phyloP scores from a whole-genome alignment of 2,797 vertebrate species.

The Melanotaenia trifasciata region DNA sequence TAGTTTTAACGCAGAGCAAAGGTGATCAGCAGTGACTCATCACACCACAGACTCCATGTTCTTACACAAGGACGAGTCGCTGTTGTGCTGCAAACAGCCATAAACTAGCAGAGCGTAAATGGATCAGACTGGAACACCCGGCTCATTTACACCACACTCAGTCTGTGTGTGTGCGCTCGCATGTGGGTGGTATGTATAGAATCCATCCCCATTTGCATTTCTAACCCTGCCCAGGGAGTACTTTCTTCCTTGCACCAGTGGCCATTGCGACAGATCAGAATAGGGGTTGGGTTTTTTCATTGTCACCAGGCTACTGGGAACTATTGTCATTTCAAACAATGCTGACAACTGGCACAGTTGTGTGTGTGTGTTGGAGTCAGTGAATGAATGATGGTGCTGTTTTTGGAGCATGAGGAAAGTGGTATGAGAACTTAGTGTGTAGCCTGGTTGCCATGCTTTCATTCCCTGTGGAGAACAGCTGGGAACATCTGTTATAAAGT shows the following conservation, averaged over 20 bases:
- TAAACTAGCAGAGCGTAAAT: slow-evolving; percentile 63
- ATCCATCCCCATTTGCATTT: slow-evolving; percentile 77
- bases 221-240: slow-evolving; percentile 47
- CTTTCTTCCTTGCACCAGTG: slow-evolving; percentile 47
- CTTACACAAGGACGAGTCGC: slow-evolving; percentile 25
- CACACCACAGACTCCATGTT: slow-evolving; percentile 45
- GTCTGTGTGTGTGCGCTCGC: slow-evolving; percentile 31
- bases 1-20: slow-evolving; percentile 39
- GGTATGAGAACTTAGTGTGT: slow-evolving; percentile 37
- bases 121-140: slow-evolving; percentile 47
- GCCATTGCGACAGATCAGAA: slow-evolving; percentile 60
- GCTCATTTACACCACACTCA: slow-evolving; percentile 51
- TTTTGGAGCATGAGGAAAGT: slow-evolving; percentile 60
- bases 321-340: slow-evolving; percentile 81
- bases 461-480: slow-evolving; percentile 72
- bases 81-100: slow-evolving; percentile 56
- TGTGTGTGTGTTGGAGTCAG: slow-evolving; percentile 24
- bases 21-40: slow-evolving; percentile 59
- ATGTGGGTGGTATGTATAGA: slow-evolving; percentile 65
- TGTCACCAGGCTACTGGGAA: slow-evolving; percentile 78
- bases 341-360: slow-evolving; percentile 77
- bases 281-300: slow-evolving; percentile 72
- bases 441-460: slow-evolving; percentile 50
- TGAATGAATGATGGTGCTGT: slow-evolving; percentile 58
- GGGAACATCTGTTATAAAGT: slow-evolving; percentile 78